A percentile compares a stretch with the other conserved stretches of the same genome.
Conservation (phyloP, 2,113 vertebrate species). For the Perca fluviatilis region DNA sequence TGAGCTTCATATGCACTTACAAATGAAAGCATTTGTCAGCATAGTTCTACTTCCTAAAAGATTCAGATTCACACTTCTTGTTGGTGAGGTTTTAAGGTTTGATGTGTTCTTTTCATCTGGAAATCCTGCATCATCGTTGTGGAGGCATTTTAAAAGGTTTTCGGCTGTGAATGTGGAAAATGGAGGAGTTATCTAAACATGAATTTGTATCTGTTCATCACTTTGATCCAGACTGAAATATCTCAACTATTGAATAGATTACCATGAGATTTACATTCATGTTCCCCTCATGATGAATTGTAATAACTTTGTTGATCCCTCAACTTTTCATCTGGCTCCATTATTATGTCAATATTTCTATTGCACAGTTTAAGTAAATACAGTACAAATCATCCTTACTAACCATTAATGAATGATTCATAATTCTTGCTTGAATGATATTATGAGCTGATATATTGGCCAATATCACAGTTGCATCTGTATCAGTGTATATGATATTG, state of each 20-base stretch:
- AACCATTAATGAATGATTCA: no score
- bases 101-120: not conserved
- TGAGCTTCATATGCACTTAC: not conserved
- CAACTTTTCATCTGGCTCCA: not conserved
- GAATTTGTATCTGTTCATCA: not conserved
- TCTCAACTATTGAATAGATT: not conserved
- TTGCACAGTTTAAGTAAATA: no score
- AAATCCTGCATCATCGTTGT: not conserved
- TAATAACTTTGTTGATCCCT: no score
- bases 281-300: not conserved
- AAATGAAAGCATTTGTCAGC: constrained; percentile 16
- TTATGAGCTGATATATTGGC: no score
- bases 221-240: not conserved
- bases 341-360: not conserved
- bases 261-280: not conserved
- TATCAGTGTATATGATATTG: not conserved
- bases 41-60: constrained; percentile 10
- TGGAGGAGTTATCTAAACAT: not conserved
- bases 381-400: no score
- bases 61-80: constrained; percentile 2
- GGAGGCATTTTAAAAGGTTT: not conserved
- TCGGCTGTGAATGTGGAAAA: not conserved
- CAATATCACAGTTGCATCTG: not conserved
- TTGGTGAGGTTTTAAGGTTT: constrained; percentile 6
- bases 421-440: no score